Base-by-base conservation (phyloP, 1,140 invertebrate genomes). In the Panulirus ornatus region DNA sequence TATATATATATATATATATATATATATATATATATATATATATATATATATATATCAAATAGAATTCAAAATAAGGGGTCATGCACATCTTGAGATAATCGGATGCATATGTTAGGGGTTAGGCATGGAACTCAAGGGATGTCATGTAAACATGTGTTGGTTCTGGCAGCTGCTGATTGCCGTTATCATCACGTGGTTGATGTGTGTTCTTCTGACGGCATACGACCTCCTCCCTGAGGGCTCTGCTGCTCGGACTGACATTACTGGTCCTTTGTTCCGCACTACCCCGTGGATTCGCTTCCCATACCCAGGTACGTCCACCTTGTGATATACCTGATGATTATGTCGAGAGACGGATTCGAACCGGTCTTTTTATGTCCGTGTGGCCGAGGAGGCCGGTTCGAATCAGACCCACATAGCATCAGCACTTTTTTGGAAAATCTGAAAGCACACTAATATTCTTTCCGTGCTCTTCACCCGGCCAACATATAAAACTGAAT, bases 261-360 rank as follows among this genome's bases (percentile, higher is more conserved):
- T 9, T 9, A 51, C 42, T n/a, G n/a, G 42, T 14, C 1, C 16
- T 16, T 19, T 79, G 40, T 14, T 79, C 16, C 3, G 1, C 14
- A 1, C 44, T 44, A 79, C 76, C n/a, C 76, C 76, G 6, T 79
- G 76, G 76, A 5, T 79, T 19, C 76, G 76, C 2, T 47, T 79
- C 76, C 76, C 76, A 2, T 79, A 79, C 14, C 76, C 76, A 0
- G 76, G 76, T 79, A 30, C n/a, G 42, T n/a, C n/a, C n/a, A n/a
- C n/a, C n/a, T n/a, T n/a, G n/a, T n/a, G n/a, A n/a, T n/a, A n/a
- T n/a, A n/a, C n/a, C n/a, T n/a, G n/a, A n/a, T n/a, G n/a, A n/a
- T n/a, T n/a, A n/a, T n/a, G n/a, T n/a, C n/a, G n/a, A n/a, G n/a
- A n/a, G n/a, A n/a, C n/a, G n/a, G n/a, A n/a, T n/a, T n/a, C n/a